Base-by-base conservation (phyloP, 2,113 vertebrate species). In the Ancistrus triradiatus region DNA sequence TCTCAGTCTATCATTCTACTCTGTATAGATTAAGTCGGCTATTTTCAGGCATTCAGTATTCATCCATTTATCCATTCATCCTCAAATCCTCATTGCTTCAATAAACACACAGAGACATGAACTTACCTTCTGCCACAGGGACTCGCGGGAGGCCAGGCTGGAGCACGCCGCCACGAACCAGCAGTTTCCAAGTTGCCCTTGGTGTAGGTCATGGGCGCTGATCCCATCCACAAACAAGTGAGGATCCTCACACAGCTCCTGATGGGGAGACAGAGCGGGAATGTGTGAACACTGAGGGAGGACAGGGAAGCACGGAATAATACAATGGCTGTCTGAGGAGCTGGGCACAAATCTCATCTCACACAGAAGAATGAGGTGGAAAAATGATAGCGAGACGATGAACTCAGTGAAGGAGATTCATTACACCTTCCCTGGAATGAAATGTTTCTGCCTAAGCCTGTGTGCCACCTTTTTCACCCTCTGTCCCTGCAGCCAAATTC, bases 111-210 rank as follows among this genome's bases (percentile, higher is more conserved):
- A n/a, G n/a, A n/a, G n/a, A n/a, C n/a, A n/a, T n/a, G n/a, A n/a
- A 69, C 67, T 66, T 69, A 86, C 84, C 81, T 86, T 86, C 68
- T 85, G 82, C 85, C 85, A 87, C 0, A 87, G 73, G 0, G 74
- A 27, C 15, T 86, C 85, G 42, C 79, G 79, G 38, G 80, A 81
- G 7, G 84, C 85, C 73, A 87, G 70, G 19, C 80, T 84, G 68
- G 85, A 84, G 73, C 85, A 87, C 2, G 85, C 84, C 0, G 85
- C 85, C 0, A 86, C 80, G 1, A 86, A 87, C 85, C 85, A 87
- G 79, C 85, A 86, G 77, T 86, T 87, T 55, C 85, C 84, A 77
- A 87, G 76, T 67, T 83, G 82, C 17, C 84, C 84, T 7, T 87
- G 85, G 74, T 83, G 77, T 68, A 87, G 69, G 78, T 87, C 85